A percentile compares a stretch with the other conserved stretches of the same genome.
Evolutionary conservation across 2,113 vertebrate genomes (phyloP).

Genomic region (Vireo altiloquus): DNA sequence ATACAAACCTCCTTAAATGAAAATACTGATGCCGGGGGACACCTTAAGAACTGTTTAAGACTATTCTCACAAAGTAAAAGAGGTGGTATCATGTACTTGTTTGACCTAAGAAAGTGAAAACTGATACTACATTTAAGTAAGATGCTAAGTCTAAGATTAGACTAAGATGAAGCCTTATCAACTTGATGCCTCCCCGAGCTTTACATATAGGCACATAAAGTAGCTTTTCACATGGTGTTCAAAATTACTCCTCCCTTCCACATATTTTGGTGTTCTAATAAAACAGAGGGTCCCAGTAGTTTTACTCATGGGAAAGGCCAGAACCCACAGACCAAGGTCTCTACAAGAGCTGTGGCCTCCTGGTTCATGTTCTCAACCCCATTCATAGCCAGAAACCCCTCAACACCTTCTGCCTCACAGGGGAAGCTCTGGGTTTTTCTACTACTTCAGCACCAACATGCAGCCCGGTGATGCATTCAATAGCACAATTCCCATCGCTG

Average conservation of each 20-base stretch:
- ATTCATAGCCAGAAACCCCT: neutral
- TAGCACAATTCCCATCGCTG: rapidly evolving
- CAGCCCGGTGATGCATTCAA: neutral
- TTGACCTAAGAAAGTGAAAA: neutral
- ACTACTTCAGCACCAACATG: neutral
- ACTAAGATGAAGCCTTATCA: neutral
- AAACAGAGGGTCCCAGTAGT: neutral
- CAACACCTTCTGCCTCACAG: neutral
- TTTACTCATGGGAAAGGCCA: neutral
- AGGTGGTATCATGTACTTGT: rapidly evolving
- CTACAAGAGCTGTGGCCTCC: neutral
- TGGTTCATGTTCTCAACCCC: neutral
- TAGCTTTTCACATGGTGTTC: neutral
- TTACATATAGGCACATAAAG: neutral
- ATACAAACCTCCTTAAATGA: neutral
- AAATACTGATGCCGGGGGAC: neutral
- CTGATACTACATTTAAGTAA: neutral
- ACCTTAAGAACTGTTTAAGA: neutral
- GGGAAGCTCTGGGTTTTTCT: rapidly evolving
- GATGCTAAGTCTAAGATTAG: neutral
- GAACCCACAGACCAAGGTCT: neutral
- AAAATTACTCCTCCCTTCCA: neutral
- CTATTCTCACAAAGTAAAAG: neutral
- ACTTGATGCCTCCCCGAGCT: neutral
- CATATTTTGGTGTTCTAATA: neutral